phyloP scores from a whole-genome alignment of 2,888 invertebrate genomes.

The Xestia c-nigrum region DNA sequence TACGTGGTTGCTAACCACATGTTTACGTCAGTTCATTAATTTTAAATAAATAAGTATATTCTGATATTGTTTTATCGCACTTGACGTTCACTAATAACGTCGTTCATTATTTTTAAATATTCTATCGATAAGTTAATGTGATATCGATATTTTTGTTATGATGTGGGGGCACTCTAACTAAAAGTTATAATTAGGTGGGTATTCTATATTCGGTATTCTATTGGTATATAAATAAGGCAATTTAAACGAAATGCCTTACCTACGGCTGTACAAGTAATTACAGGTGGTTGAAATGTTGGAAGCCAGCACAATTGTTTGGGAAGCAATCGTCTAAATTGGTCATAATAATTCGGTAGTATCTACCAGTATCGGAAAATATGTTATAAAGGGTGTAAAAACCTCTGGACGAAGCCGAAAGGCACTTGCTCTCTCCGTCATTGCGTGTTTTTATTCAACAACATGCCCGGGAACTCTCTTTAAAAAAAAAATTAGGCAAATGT shows the following conservation, averaged over 20 bases:
- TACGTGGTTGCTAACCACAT: not conserved
- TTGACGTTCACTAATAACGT: not conserved
- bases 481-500: too few relatives aligned
- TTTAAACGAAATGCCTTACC: not conserved
- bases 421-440: too few relatives aligned
- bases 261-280: not conserved
- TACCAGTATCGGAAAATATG: too few relatives aligned
- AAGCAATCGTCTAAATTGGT: constrained; percentile 1
- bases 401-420: too few relatives aligned
- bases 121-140: not conserved
- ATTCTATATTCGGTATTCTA: too few relatives aligned
- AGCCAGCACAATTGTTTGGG: not conserved
- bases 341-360: not conserved
- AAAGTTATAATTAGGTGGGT: not conserved
- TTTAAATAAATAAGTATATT: not conserved
- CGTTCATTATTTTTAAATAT: constrained; percentile 7
- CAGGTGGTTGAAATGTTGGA: not conserved
- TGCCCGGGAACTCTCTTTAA: too few relatives aligned
- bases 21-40: constrained; percentile 12
- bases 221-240: not conserved
- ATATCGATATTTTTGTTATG: constrained; percentile 7
- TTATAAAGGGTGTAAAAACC: too few relatives aligned
- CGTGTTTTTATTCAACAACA: too few relatives aligned
- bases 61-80: not conserved
- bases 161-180: not conserved